Base-by-base conservation (phyloP, 2,113 vertebrate genomes). In the Ammodytes dubius region DNA sequence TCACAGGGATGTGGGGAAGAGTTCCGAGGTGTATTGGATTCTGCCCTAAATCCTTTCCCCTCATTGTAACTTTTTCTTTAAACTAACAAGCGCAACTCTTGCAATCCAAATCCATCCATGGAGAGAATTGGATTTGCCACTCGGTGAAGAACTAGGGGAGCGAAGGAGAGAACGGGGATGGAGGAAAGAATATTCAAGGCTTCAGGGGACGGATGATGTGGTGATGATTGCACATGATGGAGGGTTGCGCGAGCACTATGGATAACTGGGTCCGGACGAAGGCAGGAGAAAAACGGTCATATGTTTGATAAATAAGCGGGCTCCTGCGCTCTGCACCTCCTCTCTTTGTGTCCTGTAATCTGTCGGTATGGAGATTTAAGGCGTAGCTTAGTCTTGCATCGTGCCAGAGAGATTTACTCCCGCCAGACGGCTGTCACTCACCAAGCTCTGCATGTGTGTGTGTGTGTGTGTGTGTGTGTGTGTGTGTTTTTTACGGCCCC, bases 311-410 rank as follows among this genome's bases (percentile, higher is more conserved):
- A 88, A 91, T 8, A 11, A 86, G 64, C 52, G 46, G 19, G 69
- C 69, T 68, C 70, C 70, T 43, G 49, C 46, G 1, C 65, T 75
- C 74, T 67, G 65, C 70, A 15, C 64, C 1, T 43, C 65, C 64
- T 71, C 56, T 46, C 75, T 86, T 68, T 82, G 49, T 81, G 77
- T 79, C 68, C 77, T 79, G 80, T 91, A 89, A 90, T 89, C 90
- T 86, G 84, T 81, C 40, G 43, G 63, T 87, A 88, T 83, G 69
- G 70, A 82, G 91, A 92, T 88, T 92, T 89, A 91, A 91, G 83
- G 82, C 83, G 17, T 75, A 87, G 89, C 84, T 88, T 85, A 87
- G 89, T 85, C 74, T 84, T 74, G 87, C 87, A 61, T 82, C 49
- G 74, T 12, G 35, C 81, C 65, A 12, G 71, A 90, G 84, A 92